Percentiles rank a stretch among this genome's conserved stretches.
Evolutionary conservation across 2,113 vertebrate genomes (phyloP).

Genomic region (Caretta caretta): DNA sequence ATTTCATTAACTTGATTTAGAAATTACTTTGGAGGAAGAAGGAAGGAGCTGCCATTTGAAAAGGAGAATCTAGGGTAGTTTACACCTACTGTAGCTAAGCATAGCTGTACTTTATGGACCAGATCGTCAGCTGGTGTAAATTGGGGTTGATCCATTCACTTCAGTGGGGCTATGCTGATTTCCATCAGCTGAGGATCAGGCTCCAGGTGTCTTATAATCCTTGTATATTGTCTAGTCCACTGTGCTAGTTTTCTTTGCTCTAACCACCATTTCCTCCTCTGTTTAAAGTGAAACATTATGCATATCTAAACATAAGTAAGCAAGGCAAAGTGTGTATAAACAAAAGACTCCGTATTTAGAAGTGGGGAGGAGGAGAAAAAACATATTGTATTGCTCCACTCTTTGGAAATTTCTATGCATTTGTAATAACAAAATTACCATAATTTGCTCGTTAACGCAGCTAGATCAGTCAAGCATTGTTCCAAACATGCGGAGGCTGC

Average conservation of each 20-base stretch:
- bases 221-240: neutral
- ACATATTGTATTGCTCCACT: slow-evolving; percentile 82
- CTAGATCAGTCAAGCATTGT: slow-evolving; percentile 91
- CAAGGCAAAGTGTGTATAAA: slow-evolving; percentile 76
- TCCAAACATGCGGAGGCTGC: slow-evolving; percentile 78
- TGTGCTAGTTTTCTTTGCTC: neutral
- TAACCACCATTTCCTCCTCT: neutral
- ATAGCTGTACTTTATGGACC: rapidly evolving
- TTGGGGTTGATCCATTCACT: rapidly evolving
- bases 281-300: neutral
- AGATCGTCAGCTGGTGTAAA: rapidly evolving
- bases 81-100: neutral
- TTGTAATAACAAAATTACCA: slow-evolving; percentile 92
- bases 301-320: slow-evolving; percentile 62
- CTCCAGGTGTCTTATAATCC: rapidly evolving
- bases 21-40: neutral
- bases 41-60: neutral
- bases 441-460: slow-evolving; percentile 89
- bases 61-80: neutral
- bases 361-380: slow-evolving; percentile 78
- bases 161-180: neutral
- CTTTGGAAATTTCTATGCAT: slow-evolving; percentile 90
- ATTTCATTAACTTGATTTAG: slow-evolving; percentile 21
- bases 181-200: neutral
- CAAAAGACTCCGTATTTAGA: slow-evolving; percentile 77